These are phyloP conservation scores for Amia ocellicauda DNA, from an alignment of 2,113 vertebrate genomes.

Conservation along the genomic window DNA sequence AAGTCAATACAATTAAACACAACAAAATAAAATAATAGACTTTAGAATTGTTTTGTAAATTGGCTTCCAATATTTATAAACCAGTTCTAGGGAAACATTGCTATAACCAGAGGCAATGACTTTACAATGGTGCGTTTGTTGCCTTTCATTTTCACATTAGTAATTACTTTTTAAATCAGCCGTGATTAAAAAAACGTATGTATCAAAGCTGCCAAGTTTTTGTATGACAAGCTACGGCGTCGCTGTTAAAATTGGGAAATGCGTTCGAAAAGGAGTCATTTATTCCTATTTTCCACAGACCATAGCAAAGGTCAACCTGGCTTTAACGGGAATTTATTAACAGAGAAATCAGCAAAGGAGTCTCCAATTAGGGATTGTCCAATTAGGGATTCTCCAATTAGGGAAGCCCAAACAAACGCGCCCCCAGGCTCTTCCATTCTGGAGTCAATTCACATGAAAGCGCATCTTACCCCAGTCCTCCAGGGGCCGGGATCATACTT, in stretches of 20 bases:
- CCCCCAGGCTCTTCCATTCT: constrained; percentile 59
- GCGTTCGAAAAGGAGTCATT: constrained; percentile 43
- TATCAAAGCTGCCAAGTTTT: neutral
- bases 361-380: constrained; percentile 73
- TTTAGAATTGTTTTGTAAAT: no score
- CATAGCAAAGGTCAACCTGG: constrained; percentile 72
- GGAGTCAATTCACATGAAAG: constrained; percentile 36
- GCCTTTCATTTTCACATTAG: no score
- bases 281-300: constrained; percentile 55
- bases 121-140: no score
- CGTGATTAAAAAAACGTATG: no score
- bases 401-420: constrained; percentile 71
- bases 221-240: neutral
- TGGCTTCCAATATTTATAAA: no score
- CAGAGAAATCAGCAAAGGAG: constrained; percentile 67
- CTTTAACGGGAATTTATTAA: constrained; percentile 71
- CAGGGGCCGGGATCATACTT: constrained; percentile 44
- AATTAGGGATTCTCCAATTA: constrained; percentile 77
- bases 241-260: constrained; percentile 11
- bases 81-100: no score
- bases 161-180: no score
- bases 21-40: no score
- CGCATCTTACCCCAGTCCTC: constrained; percentile 44
- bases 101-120: no score
- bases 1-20: no score